phyloP scores from a whole-genome alignment of 2,888 invertebrate genomes.

The Pristionchus japonicus region DNA sequence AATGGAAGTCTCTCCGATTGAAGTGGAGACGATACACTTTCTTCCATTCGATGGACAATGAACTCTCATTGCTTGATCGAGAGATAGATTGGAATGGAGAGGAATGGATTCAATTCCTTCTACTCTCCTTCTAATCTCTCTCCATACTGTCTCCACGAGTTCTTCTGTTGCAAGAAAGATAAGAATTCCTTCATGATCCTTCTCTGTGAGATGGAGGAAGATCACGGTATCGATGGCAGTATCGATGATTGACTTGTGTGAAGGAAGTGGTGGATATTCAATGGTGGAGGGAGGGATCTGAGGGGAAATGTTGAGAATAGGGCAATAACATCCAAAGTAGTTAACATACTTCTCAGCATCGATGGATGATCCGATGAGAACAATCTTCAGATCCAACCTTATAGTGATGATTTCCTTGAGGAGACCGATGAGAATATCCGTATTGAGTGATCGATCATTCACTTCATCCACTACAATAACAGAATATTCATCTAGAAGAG shows the following conservation, averaged over 20 bases:
- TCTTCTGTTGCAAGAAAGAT: neutral
- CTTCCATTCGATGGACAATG: neutral
- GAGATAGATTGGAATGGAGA: neutral
- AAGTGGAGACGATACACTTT: neutral
- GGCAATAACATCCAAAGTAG: neutral
- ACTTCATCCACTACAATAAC: neutral
- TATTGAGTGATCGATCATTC: neutral
- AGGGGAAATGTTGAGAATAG: neutral
- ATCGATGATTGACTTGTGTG: neutral
- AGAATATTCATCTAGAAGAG: neutral
- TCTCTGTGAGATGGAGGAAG: neutral
- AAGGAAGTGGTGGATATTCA: neutral
- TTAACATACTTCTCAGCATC: neutral
- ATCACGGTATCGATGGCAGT: neutral
- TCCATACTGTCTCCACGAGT: neutral
- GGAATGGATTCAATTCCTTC: neutral
- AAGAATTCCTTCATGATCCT: neutral
- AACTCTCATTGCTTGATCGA: neutral
- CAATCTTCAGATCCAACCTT: neutral
- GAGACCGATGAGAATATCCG: neutral
- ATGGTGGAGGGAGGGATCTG: neutral
- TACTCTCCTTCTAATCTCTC: neutral
- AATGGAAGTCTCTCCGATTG: neutral
- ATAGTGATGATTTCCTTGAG: neutral
- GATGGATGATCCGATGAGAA: neutral